Evolutionary conservation across 2,888 invertebrate genomes (phyloP).

Genomic region (Ennomos quercinarius): DNA sequence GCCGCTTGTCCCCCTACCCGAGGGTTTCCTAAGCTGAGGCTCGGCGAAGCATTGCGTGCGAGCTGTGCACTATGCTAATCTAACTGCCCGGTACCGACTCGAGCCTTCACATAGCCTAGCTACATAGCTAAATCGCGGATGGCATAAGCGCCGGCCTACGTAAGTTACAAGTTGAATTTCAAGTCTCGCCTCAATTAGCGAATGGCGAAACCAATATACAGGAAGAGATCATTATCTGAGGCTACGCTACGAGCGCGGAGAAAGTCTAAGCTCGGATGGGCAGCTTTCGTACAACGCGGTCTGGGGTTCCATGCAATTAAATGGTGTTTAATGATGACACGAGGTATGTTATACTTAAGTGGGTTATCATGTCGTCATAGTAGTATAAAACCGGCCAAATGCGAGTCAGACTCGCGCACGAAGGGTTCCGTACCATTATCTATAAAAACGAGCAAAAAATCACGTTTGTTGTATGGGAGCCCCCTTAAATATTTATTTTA

Average conservation of each 20-base stretch:
- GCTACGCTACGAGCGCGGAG: conserved; percentile 27
- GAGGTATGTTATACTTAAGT: no score
- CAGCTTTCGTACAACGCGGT: conserved; percentile 4
- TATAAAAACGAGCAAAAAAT: no score
- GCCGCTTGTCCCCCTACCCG: no score
- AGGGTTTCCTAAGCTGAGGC: no score
- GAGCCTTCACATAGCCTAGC: conserved; percentile 1
- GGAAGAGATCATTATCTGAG: conserved; percentile 39
- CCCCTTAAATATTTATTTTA: no score
- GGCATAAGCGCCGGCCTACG: conserved; percentile 30
- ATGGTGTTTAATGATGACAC: neutral
- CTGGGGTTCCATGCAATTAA: conserved; percentile 3
- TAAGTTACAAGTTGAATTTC: conserved; percentile 35
- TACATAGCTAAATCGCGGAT: conserved; percentile 4
- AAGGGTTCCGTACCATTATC: no score
- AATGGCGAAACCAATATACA: conserved; percentile 37
- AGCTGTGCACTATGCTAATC: conserved; percentile 25
- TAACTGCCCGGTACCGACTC: no score
- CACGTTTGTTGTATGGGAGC: no score
- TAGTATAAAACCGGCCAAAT: no score
- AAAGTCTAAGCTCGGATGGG: conserved; percentile 36
- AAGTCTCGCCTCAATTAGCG: conserved; percentile 38
- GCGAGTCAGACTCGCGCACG: no score
- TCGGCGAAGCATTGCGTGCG: conserved; percentile 13
- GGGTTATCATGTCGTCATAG: no score